A percentile compares a stretch with the other conserved stretches of the same genome.
phyloP scores from a whole-genome alignment of 2,113 vertebrate species.

The Otus sunia region DNA sequence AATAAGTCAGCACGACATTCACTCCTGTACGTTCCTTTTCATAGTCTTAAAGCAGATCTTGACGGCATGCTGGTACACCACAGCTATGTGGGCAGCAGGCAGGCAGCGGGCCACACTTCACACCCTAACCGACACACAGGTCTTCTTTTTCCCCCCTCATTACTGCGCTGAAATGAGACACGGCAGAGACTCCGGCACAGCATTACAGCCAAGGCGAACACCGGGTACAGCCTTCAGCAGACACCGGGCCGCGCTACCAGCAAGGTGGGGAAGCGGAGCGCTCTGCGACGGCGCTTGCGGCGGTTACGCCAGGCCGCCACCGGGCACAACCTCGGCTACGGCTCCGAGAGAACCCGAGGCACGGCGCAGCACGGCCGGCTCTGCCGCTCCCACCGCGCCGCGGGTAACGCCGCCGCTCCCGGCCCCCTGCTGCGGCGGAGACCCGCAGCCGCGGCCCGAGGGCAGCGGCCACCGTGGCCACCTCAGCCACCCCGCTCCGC shows the following conservation, averaged over 20 bases:
- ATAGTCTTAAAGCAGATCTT: no score
- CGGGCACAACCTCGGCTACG: rapidly evolving
- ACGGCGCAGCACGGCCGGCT: neutral
- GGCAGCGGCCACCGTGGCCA: neutral
- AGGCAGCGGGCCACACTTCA: neutral
- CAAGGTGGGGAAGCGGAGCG: rapidly evolving
- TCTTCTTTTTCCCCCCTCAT: rapidly evolving
- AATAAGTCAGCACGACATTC: rapidly evolving
- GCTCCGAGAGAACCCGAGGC: rapidly evolving
- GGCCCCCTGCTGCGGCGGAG: neutral
- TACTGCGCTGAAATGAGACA: neutral
- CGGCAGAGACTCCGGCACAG: rapidly evolving
- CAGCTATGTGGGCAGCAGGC: neutral
- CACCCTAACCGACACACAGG: neutral
- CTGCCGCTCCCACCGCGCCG: neutral
- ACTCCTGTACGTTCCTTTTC: rapidly evolving
- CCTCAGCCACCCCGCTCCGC: neutral
- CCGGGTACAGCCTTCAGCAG: rapidly evolving
- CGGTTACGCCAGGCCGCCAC: rapidly evolving
- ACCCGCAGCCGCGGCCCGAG: neutral
- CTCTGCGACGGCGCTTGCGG: rapidly evolving
- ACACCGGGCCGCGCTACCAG: neutral
- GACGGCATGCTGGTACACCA: rapidly evolving
- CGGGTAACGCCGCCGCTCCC: neutral
- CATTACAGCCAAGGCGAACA: rapidly evolving